A percentile compares a stretch with the other conserved stretches of the same genome.
Conservation (phyloP, 37 sponge, comb jelly and placozoan genomes). For the Oscarella lobularis region DNA sequence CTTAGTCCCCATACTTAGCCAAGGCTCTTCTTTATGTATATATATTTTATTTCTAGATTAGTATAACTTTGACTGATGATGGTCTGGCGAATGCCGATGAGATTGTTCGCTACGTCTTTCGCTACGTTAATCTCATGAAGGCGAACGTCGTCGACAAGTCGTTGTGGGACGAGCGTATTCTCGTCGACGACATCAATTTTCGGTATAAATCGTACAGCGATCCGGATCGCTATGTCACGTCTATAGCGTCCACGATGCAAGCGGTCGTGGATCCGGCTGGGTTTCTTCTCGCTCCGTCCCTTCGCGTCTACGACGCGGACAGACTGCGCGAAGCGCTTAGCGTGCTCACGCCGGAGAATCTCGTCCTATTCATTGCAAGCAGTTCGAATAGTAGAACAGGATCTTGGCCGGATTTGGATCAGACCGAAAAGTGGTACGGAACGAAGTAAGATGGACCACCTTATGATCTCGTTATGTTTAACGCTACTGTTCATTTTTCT, state of each 20-base stretch:
- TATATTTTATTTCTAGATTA: background rate
- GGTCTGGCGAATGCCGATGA: background rate
- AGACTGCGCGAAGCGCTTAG: slow-evolving; percentile 4
- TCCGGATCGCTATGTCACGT: slow-evolving; percentile 8
- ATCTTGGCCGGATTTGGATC: slow-evolving; percentile 14
- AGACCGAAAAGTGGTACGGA: slow-evolving; percentile 29
- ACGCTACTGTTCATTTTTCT: too few species aligned
- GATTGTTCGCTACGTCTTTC: background rate
- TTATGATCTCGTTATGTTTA: too few species aligned
- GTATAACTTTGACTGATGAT: background rate
- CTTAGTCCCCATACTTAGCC: too few species aligned
- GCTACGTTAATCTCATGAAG: background rate
- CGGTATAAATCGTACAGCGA: background rate
- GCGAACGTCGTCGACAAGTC: background rate
- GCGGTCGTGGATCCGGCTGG: slow-evolving; percentile 28
- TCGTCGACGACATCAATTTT: background rate
- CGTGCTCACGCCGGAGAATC: slow-evolving; percentile 20
- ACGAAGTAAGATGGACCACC: background rate
- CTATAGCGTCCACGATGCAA: slow-evolving; percentile 29
- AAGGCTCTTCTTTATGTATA: background rate
- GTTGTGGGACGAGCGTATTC: background rate
- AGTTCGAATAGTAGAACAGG: background rate
- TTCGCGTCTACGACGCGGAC: slow-evolving; percentile 16
- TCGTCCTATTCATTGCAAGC: slow-evolving; percentile 30
- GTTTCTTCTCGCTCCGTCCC: slow-evolving; percentile 42